A percentile compares a stretch with the other conserved stretches of the same genome.
These are phyloP conservation scores for Bombus waltoni DNA, from an alignment of 1,140 invertebrate species.

Conservation along the genomic window DNA sequence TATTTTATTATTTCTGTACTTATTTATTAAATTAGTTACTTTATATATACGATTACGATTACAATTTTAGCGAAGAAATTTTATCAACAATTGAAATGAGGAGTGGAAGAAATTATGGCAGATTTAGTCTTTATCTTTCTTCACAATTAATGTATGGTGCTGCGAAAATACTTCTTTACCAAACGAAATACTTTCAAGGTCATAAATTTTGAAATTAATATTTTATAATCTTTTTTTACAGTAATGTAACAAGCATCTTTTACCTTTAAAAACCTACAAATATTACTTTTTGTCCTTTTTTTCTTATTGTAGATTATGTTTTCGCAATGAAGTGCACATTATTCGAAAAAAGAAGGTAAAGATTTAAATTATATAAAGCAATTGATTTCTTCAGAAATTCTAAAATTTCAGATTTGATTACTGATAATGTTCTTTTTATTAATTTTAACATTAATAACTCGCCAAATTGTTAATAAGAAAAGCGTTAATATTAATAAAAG, in stretches of 20 bases:
- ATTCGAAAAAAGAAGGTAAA: neutral
- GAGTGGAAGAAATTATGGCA: neutral
- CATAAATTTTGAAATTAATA: constrained; percentile 8
- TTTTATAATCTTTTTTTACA: neutral
- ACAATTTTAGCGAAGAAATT: constrained; percentile 37
- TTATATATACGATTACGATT: neutral
- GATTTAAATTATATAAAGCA: neutral
- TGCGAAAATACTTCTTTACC: constrained; percentile 44
- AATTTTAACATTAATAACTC: neutral
- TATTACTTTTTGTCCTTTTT: neutral
- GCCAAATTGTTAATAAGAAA: neutral
- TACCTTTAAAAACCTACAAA: neutral
- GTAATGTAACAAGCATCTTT: neutral
- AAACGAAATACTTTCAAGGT: constrained; percentile 46
- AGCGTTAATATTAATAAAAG: too few species aligned
- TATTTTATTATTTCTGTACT: neutral
- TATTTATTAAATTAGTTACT: neutral
- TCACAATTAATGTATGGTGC: constrained; percentile 57
- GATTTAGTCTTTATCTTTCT: constrained; percentile 54
- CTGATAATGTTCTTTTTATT: too few species aligned
- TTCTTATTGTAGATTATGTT: neutral
- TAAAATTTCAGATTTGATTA: neutral
- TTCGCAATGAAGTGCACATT: neutral
- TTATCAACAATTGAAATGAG: neutral
- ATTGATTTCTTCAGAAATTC: neutral